These are phyloP conservation scores for Microtus ochrogaster DNA, from an alignment of 2,113 vertebrate genomes.

Conservation along the genomic window DNA sequence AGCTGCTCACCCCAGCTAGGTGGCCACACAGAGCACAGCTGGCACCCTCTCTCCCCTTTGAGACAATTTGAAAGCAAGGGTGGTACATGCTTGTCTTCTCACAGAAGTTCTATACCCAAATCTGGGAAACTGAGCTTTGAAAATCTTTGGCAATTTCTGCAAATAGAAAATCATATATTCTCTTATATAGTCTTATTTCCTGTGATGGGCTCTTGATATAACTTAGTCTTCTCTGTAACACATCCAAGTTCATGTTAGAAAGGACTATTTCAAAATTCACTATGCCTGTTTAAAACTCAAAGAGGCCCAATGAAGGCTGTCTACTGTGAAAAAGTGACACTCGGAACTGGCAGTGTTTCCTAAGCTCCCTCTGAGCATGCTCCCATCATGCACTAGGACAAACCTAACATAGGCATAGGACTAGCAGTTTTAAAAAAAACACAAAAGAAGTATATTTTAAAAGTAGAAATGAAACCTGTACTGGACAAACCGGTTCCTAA, in stretches of 20 bases:
- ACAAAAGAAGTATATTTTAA: background rate
- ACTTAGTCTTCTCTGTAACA: background rate
- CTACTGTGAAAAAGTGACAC: background rate
- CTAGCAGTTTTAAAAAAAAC: background rate
- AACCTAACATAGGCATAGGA: background rate
- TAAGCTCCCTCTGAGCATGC: background rate
- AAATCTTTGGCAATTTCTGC: constrained; percentile 22
- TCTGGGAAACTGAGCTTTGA: background rate
- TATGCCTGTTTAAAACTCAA: background rate
- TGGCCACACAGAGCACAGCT: background rate
- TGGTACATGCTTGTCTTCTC: background rate
- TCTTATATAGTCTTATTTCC: background rate
- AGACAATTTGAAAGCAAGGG: background rate
- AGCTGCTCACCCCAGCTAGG: background rate
- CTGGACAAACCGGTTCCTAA: background rate
- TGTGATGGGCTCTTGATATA: background rate
- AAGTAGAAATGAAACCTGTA: constrained; percentile 24
- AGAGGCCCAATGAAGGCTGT: background rate
- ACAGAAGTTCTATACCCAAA: background rate
- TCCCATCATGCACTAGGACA: background rate
- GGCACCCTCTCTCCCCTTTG: background rate
- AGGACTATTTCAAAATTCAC: background rate
- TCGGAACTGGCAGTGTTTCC: background rate
- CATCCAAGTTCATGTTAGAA: background rate
- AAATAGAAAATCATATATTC: background rate